Base-by-base conservation (phyloP, 2,797 vertebrate species). In the Xiphophorus birchmanni region DNA sequence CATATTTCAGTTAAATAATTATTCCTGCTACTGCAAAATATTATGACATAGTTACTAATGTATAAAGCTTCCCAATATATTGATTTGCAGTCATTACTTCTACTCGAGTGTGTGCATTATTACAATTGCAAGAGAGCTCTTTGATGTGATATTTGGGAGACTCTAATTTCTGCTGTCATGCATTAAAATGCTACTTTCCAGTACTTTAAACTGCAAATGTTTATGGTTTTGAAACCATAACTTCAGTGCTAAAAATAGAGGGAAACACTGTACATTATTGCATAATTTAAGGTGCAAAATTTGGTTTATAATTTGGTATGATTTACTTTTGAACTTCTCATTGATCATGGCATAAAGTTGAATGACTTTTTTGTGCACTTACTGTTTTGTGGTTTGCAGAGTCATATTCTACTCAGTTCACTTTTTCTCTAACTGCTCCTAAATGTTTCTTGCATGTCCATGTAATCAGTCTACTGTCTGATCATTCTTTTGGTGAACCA, bases 241-340 rank as follows among this genome's bases (percentile, higher is more conserved):
- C 37, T 67, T 42, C 18, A 67, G 35, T 67, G 18, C 37, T 18
- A 23, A 67, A 42, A 40, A 5, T 11, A 9, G 21, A 67, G 65
- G 21, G 8, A 60, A 60, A 18, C 37, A 8, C 23, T 18, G 23
- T 35, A n/a, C n/a, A 35, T 26, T 18, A 29, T 21, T 52, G 11
- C 18, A 48, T 52, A 37, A 48, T 73, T 76, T 52, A 12, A 47
- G 72, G n/a, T 69, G 44, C 37, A 80, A 67, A 52, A 23, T n/a
- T 35, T 18, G 11, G 10, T 6, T 81, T 67, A 21, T 71, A 56
- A 48, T 81, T 74, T 60, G 60, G 3, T 6, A 17, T 37, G 15
- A 65, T 65, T 65, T 7, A 17, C 32, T 37, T n/a, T 17, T 4
- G 40, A 67, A 40, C 18, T 67, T 67, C 37, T 67, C 65, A 42